phyloP scores from a whole-genome alignment of 64 coral and sea anemone species.

The Stichodactyla helianthus region DNA sequence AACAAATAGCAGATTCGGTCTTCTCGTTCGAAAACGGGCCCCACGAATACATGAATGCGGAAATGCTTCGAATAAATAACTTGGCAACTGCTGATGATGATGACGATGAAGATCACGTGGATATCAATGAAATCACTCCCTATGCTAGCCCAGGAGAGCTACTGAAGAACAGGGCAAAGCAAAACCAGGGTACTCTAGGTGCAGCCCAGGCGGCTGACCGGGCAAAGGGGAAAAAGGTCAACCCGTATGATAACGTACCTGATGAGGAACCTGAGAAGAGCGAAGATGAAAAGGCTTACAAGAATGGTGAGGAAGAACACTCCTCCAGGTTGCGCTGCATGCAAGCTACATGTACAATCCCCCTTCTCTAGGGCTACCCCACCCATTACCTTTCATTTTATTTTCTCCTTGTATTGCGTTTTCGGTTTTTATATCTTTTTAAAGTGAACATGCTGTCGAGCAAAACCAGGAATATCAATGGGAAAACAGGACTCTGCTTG shows the following conservation, averaged over 20 bases:
- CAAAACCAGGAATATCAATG: too few species aligned
- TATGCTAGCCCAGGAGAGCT: slow-evolving; percentile 77
- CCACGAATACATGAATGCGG: slow-evolving; percentile 35
- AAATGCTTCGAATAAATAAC: slow-evolving; percentile 27
- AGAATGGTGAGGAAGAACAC: neutral
- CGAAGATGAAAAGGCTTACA: slow-evolving; percentile 13
- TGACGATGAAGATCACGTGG: slow-evolving; percentile 82
- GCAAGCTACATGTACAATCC: too few species aligned
- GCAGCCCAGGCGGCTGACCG: neutral
- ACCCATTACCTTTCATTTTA: too few species aligned
- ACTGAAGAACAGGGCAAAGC: slow-evolving; percentile 39
- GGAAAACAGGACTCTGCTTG: too few species aligned
- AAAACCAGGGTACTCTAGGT: neutral
- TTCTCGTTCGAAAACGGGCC: slow-evolving; percentile 23
- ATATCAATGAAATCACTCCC: slow-evolving; percentile 72
- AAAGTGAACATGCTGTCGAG: too few species aligned
- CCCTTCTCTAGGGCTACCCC: too few species aligned
- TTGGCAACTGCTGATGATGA: slow-evolving; percentile 5
- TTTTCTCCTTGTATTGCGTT: too few species aligned
- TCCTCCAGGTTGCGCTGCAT: too few species aligned
- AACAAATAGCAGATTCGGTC: neutral
- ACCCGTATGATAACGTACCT: slow-evolving; percentile 57
- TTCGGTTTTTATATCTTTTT: too few species aligned
- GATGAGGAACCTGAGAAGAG: slow-evolving; percentile 14
- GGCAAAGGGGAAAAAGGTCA: slow-evolving; percentile 18